A percentile compares a stretch with the other conserved stretches of the same genome.
These are phyloP conservation scores for Cryptus viduatorius DNA, from an alignment of 2,888 invertebrate species.

Conservation along the genomic window DNA sequence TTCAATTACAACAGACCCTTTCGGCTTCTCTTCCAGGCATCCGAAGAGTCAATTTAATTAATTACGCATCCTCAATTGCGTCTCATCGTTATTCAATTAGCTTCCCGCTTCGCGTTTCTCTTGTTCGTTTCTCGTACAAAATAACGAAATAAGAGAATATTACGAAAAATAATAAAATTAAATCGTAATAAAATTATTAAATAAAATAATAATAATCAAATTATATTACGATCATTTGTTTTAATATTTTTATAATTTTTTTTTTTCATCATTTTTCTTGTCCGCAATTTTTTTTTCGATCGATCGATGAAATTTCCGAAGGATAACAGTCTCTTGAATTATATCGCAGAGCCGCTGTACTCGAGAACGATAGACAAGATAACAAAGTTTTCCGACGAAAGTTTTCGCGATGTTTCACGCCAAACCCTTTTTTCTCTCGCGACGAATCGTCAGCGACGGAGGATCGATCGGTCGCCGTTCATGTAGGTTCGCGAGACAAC, in stretches of 20 bases:
- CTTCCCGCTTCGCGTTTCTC: not conserved
- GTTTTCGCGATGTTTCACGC: not conserved
- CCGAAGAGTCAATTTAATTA: constrained; percentile 37
- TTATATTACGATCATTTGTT: too few relatives aligned
- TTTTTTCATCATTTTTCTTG: not conserved
- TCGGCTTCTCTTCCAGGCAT: not conserved
- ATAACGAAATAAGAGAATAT: too few relatives aligned
- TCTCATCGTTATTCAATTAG: constrained; percentile 8
- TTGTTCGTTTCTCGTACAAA: not conserved
- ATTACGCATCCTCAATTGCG: constrained; percentile 17
- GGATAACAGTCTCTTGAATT: not conserved
- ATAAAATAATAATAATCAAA: too few relatives aligned
- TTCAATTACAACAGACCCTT: too few relatives aligned
- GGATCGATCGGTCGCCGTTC: constrained; percentile 42
- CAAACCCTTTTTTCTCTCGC: not conserved
- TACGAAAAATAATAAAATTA: too few relatives aligned
- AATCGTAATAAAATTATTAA: too few relatives aligned
- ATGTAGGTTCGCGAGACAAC: constrained; percentile 9
- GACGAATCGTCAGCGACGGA: constrained; percentile 20
- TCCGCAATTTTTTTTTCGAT: not conserved
- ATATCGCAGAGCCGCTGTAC: not conserved
- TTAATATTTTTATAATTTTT: not conserved
- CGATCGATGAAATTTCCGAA: not conserved
- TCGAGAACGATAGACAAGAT: not conserved
- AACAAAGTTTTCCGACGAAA: not conserved